Evolutionary conservation across 92 coral and sea anemone species (phyloP), one percentile per base, ranked within the genome.

Genomic region (Porites cylindrica): DNA sequence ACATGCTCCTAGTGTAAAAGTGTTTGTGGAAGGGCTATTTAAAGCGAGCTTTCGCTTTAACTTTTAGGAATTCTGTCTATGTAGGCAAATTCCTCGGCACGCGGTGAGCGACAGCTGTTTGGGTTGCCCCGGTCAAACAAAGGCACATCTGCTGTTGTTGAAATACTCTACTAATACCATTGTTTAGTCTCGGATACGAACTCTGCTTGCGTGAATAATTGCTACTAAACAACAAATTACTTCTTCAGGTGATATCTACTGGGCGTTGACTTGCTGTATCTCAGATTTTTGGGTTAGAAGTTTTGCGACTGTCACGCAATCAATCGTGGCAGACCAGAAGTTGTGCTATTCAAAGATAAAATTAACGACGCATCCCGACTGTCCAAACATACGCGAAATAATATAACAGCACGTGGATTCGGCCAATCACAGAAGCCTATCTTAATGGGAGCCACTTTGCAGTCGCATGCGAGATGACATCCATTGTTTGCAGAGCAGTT

Each of bases 381-480:
- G 90, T 80, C 59, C 29, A 53, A 14, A 59, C 80, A 77, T 53
- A 65, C 72, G 51, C 32, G 18, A 26, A 47, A 80, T 17, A 86
- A 67, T 79, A 85, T 79, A 62, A 77, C 80, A 78, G 75, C 93
- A 90, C 93, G 93, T 90, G 93, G 93, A 79, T 70, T 43, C 83
- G 63, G 72, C 93, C 93, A 90, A 90, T 90, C 93, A 85, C 65
- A 47, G 80, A 21, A 13, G 24, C 26, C 72, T 53, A 20, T 63
- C 4, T 10, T 24, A 81, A 81, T 38, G 19, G 6, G 53, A 10
- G 76, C 85, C 85, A 81, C 85, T 81, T 81, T 17, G 59, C 82
- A 38, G 75, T 52, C 84, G 84, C 84, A 67, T 80, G 84, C 68
- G 75, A 59, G 52, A 26, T 63, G 18, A 18, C 19, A 56, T 64